Conservation (phyloP, 2,888 invertebrate genomes). For the Drosophila glabriapex region DNA sequence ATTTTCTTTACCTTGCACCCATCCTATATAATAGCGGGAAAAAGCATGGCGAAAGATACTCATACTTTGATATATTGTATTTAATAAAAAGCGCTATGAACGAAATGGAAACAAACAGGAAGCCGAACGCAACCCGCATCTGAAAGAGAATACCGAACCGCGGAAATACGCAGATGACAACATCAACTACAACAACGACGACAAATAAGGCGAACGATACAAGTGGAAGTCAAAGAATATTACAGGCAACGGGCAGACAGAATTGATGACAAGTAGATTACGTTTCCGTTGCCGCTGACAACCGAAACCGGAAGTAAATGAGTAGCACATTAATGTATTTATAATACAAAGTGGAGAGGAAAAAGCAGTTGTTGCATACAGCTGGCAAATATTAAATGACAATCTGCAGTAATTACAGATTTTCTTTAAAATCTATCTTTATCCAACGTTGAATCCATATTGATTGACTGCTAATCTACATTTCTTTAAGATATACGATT, state of each 20-base stretch:
- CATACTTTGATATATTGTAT: conserved; percentile 42
- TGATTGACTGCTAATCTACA: neutral
- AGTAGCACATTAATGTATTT: conserved; percentile 68
- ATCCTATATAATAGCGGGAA: conserved; percentile 1
- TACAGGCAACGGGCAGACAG: conserved; percentile 35
- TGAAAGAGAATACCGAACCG: conserved; percentile 58
- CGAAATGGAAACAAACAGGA: conserved; percentile 68
- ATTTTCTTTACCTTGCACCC: conserved; percentile 23
- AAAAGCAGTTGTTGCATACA: neutral
- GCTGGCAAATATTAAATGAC: neutral
- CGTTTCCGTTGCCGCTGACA: conserved; percentile 77
- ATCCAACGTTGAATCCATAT: neutral
- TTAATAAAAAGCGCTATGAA: conserved; percentile 29
- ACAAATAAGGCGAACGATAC: conserved; percentile 29
- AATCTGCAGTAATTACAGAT: neutral
- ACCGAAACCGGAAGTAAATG: conserved; percentile 64
- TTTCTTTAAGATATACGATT: neutral
- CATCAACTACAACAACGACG: conserved; percentile 39
- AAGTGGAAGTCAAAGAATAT: conserved; percentile 36
- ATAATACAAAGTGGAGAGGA: conserved; percentile 42
- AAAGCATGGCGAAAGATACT: neutral
- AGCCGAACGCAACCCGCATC: conserved; percentile 70
- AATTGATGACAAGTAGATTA: conserved; percentile 80
- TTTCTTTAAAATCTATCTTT: neutral
- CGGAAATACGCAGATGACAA: conserved; percentile 73